Evolutionary conservation across 2,888 invertebrate species (phyloP).

Genomic region (Axea sp.): DNA sequence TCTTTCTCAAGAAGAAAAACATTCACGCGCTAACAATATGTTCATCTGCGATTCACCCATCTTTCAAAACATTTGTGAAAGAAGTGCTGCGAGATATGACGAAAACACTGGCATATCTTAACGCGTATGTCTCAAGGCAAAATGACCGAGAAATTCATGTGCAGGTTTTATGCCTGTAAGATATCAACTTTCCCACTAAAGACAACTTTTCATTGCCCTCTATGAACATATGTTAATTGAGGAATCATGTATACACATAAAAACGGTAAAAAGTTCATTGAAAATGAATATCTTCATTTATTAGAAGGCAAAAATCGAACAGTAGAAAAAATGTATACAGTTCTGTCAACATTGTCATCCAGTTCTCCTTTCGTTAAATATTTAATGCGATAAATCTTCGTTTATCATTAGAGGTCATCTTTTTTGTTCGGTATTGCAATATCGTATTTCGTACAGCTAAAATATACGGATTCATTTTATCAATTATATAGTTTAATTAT

Average conservation of each 20-base stretch:
- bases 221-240: slow-evolving; percentile 16
- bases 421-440: background rate
- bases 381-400: too few species aligned
- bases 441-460: background rate
- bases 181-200: slow-evolving; percentile 26
- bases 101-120: slow-evolving; percentile 18
- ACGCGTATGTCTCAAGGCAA: slow-evolving; percentile 26
- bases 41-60: slow-evolving; percentile 31
- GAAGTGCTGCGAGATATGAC: slow-evolving; percentile 5
- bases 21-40: slow-evolving; percentile 18
- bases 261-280: too few species aligned
- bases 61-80: slow-evolving; percentile 30
- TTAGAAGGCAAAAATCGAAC: too few species aligned
- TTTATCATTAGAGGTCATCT: too few species aligned
- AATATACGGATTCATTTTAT: background rate
- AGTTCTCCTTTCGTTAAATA: too few species aligned
- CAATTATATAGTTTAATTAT: slow-evolving; percentile 6
- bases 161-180: slow-evolving; percentile 19
- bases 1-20: background rate
- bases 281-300: background rate
- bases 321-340: too few species aligned
- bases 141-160: slow-evolving; percentile 44
- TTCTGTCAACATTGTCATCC: too few species aligned
- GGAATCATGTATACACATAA: slow-evolving; percentile 9
- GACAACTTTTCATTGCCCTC: slow-evolving; percentile 27